Percentiles rank a stretch among this genome's conserved stretches.
These are phyloP conservation scores for Fulica atra DNA, from an alignment of 2,113 vertebrate species.

Conservation along the genomic window DNA sequence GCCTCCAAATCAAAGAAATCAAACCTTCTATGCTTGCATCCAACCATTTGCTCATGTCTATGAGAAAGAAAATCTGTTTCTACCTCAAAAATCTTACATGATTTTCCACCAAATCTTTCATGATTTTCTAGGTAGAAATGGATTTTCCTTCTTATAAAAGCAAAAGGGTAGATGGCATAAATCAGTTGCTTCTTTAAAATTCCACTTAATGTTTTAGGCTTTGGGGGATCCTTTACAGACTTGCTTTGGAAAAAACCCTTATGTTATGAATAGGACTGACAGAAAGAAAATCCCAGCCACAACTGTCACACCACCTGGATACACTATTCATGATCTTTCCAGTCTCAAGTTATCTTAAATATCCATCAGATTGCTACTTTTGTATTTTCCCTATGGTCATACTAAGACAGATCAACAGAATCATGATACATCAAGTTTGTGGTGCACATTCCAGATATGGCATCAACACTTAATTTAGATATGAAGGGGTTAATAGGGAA, in stretches of 20 bases:
- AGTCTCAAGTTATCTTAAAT: background rate
- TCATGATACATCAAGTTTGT: background rate
- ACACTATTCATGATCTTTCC: background rate
- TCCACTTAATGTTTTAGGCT: background rate
- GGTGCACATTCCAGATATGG: background rate
- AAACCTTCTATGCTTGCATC: background rate
- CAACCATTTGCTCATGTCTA: background rate
- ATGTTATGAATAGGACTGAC: background rate
- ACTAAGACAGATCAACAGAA: background rate
- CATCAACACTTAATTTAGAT: background rate
- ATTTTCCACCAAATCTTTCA: background rate
- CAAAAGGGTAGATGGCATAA: background rate
- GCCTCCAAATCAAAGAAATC: background rate
- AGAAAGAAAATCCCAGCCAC: background rate
- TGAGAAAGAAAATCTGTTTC: too few species aligned
- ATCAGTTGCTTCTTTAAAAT: background rate
- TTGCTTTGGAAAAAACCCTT: background rate
- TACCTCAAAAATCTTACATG: background rate
- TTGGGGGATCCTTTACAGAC: background rate
- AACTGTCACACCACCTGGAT: background rate
- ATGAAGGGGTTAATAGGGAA: conserved; percentile 50
- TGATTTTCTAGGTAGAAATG: background rate
- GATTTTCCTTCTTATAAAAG: background rate
- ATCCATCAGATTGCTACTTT: background rate
- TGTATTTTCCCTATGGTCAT: background rate